These are phyloP conservation scores for Acanthopagrus latus DNA, from an alignment of 2,797 vertebrate genomes.

Conservation along the genomic window DNA sequence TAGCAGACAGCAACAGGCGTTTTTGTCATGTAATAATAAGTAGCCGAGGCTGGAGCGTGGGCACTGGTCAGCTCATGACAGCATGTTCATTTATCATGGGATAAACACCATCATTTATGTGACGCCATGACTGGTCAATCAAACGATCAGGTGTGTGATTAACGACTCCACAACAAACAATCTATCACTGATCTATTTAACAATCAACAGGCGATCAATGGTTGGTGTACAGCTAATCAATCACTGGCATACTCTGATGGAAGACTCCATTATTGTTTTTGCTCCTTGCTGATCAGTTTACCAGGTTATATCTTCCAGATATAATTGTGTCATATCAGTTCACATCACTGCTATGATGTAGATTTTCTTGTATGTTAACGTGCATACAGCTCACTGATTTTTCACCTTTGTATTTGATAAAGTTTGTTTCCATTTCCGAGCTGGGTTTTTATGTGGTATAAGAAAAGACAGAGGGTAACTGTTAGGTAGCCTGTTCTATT, in stretches of 20 bases:
- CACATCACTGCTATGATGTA: slow-evolving; percentile 2
- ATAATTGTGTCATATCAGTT: background rate
- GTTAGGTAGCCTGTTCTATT: slow-evolving; percentile 50
- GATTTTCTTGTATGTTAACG: background rate
- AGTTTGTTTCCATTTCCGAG: slow-evolving; percentile 1
- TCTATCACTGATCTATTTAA: slow-evolving; percentile 60
- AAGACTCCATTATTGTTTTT: background rate
- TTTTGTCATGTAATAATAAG: slow-evolving; percentile 38
- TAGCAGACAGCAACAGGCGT: slow-evolving; percentile 10
- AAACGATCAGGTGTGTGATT: slow-evolving; percentile 50
- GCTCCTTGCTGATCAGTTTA: background rate
- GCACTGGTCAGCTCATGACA: slow-evolving; percentile 44
- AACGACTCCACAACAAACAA: slow-evolving; percentile 55
- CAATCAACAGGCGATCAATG: slow-evolving; percentile 59
- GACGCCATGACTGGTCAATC: slow-evolving; percentile 45
- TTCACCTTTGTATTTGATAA: background rate
- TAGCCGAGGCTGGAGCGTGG: background rate
- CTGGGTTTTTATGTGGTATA: background rate
- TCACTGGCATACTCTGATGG: slow-evolving; percentile 17
- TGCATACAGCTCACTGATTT: background rate
- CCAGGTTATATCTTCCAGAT: slow-evolving; percentile 1
- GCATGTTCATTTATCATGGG: slow-evolving; percentile 48
- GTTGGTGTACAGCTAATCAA: slow-evolving; percentile 34
- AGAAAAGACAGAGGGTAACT: slow-evolving; percentile 7
- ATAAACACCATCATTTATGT: slow-evolving; percentile 56